phyloP scores from a whole-genome alignment of 1,140 invertebrate species.

The Heliconius nattereri region DNA sequence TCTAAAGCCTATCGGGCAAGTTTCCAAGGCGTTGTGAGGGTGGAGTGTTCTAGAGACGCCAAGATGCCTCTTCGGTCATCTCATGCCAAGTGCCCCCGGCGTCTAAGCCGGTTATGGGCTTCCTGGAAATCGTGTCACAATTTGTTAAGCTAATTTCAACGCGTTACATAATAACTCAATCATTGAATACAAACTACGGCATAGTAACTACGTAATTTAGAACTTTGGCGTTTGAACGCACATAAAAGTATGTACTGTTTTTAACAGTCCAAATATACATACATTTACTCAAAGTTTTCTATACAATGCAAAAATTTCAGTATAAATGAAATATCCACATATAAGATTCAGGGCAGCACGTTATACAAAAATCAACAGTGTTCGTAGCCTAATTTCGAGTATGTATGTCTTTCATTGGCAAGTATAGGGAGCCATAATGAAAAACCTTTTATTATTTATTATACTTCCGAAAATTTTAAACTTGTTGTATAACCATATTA shows the following conservation, averaged over 20 bases:
- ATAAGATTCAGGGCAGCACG: too few relatives aligned
- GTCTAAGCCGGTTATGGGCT: slow-evolving; percentile 31
- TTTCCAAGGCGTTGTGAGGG: slow-evolving; percentile 56
- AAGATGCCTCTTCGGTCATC: slow-evolving; percentile 55
- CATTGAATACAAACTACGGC: slow-evolving; percentile 2
- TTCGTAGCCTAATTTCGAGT: background rate
- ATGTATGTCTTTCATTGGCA: background rate
- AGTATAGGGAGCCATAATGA: background rate
- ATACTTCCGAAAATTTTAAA: too few relatives aligned
- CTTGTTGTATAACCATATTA: too few relatives aligned
- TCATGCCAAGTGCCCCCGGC: slow-evolving; percentile 55
- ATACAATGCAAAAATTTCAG: too few relatives aligned
- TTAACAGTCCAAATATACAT: too few relatives aligned
- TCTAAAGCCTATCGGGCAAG: slow-evolving; percentile 70
- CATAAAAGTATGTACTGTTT: too few relatives aligned
- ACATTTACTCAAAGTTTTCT: background rate
- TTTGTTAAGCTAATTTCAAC: slow-evolving; percentile 27
- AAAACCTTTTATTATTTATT: background rate
- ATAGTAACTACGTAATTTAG: background rate
- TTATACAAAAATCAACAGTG: too few relatives aligned
- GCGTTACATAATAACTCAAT: slow-evolving; percentile 16
- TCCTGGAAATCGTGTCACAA: slow-evolving; percentile 33
- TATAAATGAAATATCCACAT: too few relatives aligned
- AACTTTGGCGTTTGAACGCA: too few relatives aligned
- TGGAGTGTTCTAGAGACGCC: slow-evolving; percentile 47